Base-by-base conservation (phyloP, 2,113 vertebrate species). In the Cinclus cinclus region DNA sequence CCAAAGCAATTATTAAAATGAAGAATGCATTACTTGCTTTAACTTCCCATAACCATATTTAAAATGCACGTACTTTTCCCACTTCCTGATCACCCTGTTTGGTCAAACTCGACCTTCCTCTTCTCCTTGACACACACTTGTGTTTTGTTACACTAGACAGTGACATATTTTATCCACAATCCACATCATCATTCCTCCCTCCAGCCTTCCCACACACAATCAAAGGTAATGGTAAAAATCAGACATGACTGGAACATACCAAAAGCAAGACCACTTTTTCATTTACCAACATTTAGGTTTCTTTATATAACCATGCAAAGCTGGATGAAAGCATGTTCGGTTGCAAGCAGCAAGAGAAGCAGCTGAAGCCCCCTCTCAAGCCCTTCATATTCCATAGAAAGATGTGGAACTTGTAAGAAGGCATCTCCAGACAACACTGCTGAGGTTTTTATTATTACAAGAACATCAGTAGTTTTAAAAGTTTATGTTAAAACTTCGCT, bases 301-400 rank as follows among this genome's bases (percentile, higher is more conserved):
- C 85, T 88, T 97, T 69, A 71, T 94, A 83, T 92, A 50, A 96
- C 39, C 98, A 98, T 98, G 98, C 98, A 98, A 97, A 98, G 97
- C 97, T 92, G 75, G 84, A 89, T 97, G 93, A 95, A 96, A 97
- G 96, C 86, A 2, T 91, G 82, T 91, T 90, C 87, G 63, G 46
- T 52, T 86, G 89, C 39, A 80, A 94, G 70, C 95, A 92, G 92
- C 83, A 90, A 78, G 17, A 94, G 88, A 50, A 95, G 94, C 95
- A 94, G 93, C 83, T 94, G 30, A 91, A 96, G 84, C 95, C 93
- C 97, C 97, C 98, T 98, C 98, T 98, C 97, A 97, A 96, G 67
- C 83, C 88, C 86, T 94, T 94, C 84, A 95, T 84, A 87, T 62
- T 95, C 77, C 81, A 92, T 44, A 9, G 3, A 78, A 95, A 21